These are phyloP conservation scores for Asteroscopus sphinx DNA, from an alignment of 2,888 invertebrate species.

Conservation along the genomic window DNA sequence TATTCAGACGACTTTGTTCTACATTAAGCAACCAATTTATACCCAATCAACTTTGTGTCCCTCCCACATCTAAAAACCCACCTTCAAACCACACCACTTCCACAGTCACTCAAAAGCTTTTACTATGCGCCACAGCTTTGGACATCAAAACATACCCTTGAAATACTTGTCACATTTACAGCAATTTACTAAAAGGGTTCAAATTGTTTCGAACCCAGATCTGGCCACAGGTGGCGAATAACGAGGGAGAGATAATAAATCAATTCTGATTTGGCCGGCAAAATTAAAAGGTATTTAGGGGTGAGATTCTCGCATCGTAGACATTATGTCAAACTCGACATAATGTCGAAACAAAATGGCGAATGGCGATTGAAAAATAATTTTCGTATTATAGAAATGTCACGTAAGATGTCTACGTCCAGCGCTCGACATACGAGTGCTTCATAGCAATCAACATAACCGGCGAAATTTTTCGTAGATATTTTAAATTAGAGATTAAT, in stretches of 20 bases:
- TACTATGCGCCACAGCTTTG: conserved; percentile 11
- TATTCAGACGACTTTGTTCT: not conserved
- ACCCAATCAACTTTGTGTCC: conserved; percentile 18
- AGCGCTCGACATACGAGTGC: too few relatives aligned
- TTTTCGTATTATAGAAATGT: too few relatives aligned
- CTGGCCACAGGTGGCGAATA: conserved; percentile 55
- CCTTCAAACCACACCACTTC: not conserved
- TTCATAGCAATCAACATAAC: too few relatives aligned
- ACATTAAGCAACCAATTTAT: not conserved
- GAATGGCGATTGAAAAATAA: too few relatives aligned
- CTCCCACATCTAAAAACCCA: conserved; percentile 3
- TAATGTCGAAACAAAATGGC: too few relatives aligned
- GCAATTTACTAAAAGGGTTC: conserved; percentile 67
- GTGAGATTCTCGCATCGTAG: too few relatives aligned
- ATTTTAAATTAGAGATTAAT: too few relatives aligned
- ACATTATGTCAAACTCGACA: too few relatives aligned
- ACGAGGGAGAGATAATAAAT: conserved; percentile 53
- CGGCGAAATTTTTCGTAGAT: too few relatives aligned
- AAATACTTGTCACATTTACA: conserved; percentile 42
- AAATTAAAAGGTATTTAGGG: conserved; percentile 17
- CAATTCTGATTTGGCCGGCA: conserved; percentile 35
- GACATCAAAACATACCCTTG: conserved; percentile 16
- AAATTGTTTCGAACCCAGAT: conserved; percentile 11
- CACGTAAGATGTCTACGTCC: too few relatives aligned
- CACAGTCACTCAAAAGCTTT: conserved; percentile 31